Base-by-base conservation (phyloP, 2,888 invertebrate species). In the Vesta saturnalis region DNA sequence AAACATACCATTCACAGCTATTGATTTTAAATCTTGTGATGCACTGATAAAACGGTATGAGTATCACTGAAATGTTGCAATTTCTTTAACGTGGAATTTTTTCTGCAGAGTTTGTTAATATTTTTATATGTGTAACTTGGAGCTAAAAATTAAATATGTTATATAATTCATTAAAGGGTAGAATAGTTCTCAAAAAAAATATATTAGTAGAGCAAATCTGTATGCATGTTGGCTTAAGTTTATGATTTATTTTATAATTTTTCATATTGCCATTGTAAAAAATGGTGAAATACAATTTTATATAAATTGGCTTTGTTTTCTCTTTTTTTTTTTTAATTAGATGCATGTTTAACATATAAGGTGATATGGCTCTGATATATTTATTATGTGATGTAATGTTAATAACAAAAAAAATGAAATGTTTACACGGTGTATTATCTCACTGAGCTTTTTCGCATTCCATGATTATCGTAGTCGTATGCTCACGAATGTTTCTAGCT, bases 301-400 rank as follows among this genome's bases (percentile, higher is more conserved):
- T 21, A 22, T 23, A 56, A 56, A 56, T 35, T 56, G 15, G 56
- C 35, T 35, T 35, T 35, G 23, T 77, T 74, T 76, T 77, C 78
- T 78, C 78, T 79, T 79, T 80, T 76, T 77, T 75, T 64, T 78
- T n/a, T n/a, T n/a, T n/a, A n/a, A 77, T 77, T 79, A 80, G 78
- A 79, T 79, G 80, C 79, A 80, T 81, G 79, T 78, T 75, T 77
- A 75, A 74, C 72, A 74, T 74, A 75, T 73, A 64, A 63, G 79
- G 79, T 80, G 79, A 79, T 79, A 80, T 73, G 80, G 78, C 80
- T 81, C 80, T 74, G 76, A 76, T 76, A 74, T 76, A 52, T 52
- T 21, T 76, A 77, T 77, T 76, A 76, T 77, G 78, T 79, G 79
- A 79, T 79, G 78, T 77, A 78, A 65, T 68, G 69, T 75, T 74